Conservation (phyloP, 2,113 vertebrate genomes). For the Sisor rabdophorus region DNA sequence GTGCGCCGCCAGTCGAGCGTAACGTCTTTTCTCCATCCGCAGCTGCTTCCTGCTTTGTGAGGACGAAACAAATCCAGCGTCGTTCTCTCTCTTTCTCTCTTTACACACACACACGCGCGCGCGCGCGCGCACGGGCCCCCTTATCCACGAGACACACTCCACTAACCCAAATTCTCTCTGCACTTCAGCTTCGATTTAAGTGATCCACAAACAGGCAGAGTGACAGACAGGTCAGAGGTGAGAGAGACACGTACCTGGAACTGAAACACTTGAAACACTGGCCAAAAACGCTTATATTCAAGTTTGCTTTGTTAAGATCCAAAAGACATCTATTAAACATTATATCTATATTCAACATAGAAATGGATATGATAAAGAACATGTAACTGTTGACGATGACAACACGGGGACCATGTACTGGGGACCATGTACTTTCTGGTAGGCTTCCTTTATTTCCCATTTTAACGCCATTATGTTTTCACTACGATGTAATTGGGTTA, state of each 20-base stretch:
- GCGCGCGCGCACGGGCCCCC: background rate
- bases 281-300: background rate
- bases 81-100: background rate
- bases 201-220: background rate
- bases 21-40: constrained; percentile 21
- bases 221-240: constrained; percentile 9
- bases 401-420: too few relatives aligned
- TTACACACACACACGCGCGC: background rate
- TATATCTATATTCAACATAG: background rate
- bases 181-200: constrained; percentile 30
- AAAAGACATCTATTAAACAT: background rate
- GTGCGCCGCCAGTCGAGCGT: constrained; percentile 4
- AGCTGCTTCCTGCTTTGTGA: constrained; percentile 36
- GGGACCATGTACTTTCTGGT: too few relatives aligned
- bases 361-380: background rate
- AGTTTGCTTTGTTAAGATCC: background rate
- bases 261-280: background rate
- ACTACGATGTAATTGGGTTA: too few relatives aligned
- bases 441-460: too few relatives aligned
- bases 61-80: constrained; percentile 19
- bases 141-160: constrained; percentile 8
- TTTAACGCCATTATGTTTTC: too few relatives aligned
- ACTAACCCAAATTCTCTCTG: constrained; percentile 20
- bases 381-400: too few relatives aligned
- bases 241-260: constrained; percentile 1